Percentiles rank a stretch among this genome's conserved stretches.
Conservation (phyloP, 2,797 vertebrate genomes). For the Rhodeus uyekii region DNA sequence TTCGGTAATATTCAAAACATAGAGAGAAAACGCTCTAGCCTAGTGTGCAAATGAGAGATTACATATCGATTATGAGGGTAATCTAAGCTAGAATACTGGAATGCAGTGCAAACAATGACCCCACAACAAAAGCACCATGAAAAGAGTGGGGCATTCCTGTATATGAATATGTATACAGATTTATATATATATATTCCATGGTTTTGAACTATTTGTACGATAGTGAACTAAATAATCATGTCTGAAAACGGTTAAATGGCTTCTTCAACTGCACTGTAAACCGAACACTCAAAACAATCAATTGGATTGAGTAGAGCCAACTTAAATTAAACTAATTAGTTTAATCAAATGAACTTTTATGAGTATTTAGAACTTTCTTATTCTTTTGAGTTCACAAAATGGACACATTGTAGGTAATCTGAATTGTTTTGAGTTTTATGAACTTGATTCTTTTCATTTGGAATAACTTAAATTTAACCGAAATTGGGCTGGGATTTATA, state of each 20-base stretch:
- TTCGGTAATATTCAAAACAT: slow-evolving; percentile 80
- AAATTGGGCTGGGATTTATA: too few species aligned
- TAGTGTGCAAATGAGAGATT: slow-evolving; percentile 81
- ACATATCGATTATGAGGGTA: slow-evolving; percentile 77
- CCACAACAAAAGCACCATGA: slow-evolving; percentile 64
- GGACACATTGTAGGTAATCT: too few species aligned
- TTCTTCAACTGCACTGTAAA: slow-evolving; percentile 54
- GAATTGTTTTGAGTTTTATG: too few species aligned
- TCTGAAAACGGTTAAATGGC: slow-evolving; percentile 46
- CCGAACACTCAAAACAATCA: too few species aligned
- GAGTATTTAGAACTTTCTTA: too few species aligned
- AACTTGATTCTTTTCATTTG: too few species aligned
- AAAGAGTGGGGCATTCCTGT: slow-evolving; percentile 67
- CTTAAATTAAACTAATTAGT: too few species aligned
- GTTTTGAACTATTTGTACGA: slow-evolving; percentile 38
- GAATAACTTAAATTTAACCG: too few species aligned
- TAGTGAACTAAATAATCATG: slow-evolving; percentile 44
- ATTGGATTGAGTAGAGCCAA: too few species aligned
- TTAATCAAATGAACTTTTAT: too few species aligned
- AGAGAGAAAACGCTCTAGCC: slow-evolving; percentile 79
- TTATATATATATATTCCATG: slow-evolving; percentile 41
- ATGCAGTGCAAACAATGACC: slow-evolving; percentile 79
- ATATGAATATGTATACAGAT: slow-evolving; percentile 53
- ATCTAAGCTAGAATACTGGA: slow-evolving; percentile 79
- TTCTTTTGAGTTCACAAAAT: too few species aligned